These are phyloP conservation scores for Zeugodacus cucurbitae DNA, from an alignment of 1,140 invertebrate genomes.

Conservation along the genomic window DNA sequence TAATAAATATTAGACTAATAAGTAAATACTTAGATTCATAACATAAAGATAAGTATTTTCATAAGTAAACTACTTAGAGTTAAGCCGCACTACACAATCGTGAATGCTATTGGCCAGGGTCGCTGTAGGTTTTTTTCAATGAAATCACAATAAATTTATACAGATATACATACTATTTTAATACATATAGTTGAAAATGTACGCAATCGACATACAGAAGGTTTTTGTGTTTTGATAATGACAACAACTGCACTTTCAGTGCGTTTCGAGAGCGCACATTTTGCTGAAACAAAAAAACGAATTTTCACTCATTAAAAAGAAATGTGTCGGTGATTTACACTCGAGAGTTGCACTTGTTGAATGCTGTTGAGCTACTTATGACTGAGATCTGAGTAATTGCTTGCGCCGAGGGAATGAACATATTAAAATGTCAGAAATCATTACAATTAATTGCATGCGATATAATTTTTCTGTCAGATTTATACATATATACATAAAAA, in stretches of 20 bases:
- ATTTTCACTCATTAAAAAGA: neutral
- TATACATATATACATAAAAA: too few species aligned
- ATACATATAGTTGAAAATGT: neutral
- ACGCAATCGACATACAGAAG: neutral
- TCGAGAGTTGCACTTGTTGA: neutral
- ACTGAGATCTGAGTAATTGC: neutral
- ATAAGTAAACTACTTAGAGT: neutral
- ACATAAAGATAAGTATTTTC: neutral
- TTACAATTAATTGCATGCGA: too few species aligned
- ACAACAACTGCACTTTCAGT: neutral
- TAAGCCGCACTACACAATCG: neutral
- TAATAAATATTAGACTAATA: too few species aligned
- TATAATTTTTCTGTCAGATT: too few species aligned
- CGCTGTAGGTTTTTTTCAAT: neutral
- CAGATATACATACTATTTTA: neutral
- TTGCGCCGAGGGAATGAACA: neutral
- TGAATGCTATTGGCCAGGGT: neutral
- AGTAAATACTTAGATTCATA: too few species aligned
- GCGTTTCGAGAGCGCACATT: neutral
- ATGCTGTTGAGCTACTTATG: neutral
- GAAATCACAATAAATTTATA: neutral
- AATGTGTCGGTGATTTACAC: neutral
- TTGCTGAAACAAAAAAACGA: neutral
- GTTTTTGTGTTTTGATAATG: neutral
- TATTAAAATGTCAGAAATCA: too few species aligned